Conservation (phyloP, 2,888 invertebrate species). For the Coleophora deauratella region DNA sequence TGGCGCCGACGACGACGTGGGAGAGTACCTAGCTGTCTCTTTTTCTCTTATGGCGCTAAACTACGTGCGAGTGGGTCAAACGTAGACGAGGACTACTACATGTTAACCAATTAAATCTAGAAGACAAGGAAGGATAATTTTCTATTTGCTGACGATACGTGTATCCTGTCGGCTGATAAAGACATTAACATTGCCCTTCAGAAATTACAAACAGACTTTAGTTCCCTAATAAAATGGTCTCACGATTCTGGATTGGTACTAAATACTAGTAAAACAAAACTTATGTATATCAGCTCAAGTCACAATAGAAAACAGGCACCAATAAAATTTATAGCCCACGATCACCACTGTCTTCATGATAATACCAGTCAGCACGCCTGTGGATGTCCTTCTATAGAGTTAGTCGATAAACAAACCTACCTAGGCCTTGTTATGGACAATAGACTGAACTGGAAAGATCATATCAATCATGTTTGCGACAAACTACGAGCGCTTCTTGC, state of each 20-base stretch:
- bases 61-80: too few species aligned
- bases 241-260: too few species aligned
- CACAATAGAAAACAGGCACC: not conserved
- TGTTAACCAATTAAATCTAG: too few species aligned
- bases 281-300: conserved; percentile 7
- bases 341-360: conserved; percentile 6
- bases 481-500: too few species aligned
- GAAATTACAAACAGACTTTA: conserved; percentile 9
- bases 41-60: too few species aligned
- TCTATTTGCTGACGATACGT: conserved; percentile 19
- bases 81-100: too few species aligned
- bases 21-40: too few species aligned
- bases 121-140: too few species aligned
- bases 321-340: conserved; percentile 1
- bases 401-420: too few species aligned
- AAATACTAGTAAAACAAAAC: conserved; percentile 14
- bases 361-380: not conserved
- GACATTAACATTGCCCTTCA: conserved; percentile 1
- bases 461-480: too few species aligned
- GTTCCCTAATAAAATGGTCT: conserved; percentile 13
- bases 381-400: not conserved
- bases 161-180: conserved; percentile 13
- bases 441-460: not conserved
- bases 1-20: too few species aligned
- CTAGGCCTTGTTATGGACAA: not conserved